phyloP scores from a whole-genome alignment of 2,888 invertebrate genomes.

The Hemaris fuciformis region DNA sequence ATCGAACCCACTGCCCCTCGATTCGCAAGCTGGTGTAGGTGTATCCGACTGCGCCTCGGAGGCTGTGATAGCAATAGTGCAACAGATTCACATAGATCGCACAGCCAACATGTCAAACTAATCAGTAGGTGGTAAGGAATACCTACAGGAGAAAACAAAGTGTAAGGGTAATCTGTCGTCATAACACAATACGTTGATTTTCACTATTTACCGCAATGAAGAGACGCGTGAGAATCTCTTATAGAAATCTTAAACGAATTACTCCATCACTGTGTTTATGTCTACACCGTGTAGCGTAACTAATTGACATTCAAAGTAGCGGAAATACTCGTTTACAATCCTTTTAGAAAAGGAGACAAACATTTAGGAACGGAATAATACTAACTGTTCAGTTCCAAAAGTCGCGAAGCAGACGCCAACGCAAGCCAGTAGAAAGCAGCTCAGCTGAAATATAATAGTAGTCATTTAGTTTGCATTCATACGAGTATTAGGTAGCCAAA shows the following conservation, averaged over 20 bases:
- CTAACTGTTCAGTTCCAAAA: constrained; percentile 79
- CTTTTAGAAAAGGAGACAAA: background rate
- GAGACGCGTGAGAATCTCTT: constrained; percentile 68
- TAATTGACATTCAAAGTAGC: constrained; percentile 28
- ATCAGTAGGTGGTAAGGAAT: constrained; percentile 41
- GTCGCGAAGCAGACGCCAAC: constrained; percentile 74
- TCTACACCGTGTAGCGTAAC: constrained; percentile 41
- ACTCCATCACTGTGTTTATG: constrained; percentile 60
- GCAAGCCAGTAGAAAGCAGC: constrained; percentile 71
- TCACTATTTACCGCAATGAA: constrained; percentile 73
- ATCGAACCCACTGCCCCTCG: too few relatives aligned
- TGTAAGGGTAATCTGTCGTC: constrained; percentile 47
- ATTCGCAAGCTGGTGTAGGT: too few relatives aligned
- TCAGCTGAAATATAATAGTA: constrained; percentile 69
- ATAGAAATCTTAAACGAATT: constrained; percentile 71
- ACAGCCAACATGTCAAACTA: constrained; percentile 51
- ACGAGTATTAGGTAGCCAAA: background rate
- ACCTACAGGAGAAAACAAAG: constrained; percentile 57
- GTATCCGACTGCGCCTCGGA: too few relatives aligned
- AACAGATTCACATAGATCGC: constrained; percentile 53
- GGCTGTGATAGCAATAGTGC: too few relatives aligned
- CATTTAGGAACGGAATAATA: constrained; percentile 42
- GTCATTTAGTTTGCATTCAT: constrained; percentile 15
- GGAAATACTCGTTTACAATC: background rate
- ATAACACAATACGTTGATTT: constrained; percentile 67